These are phyloP conservation scores for Xiphorhynchus elegans DNA, from an alignment of 2,113 vertebrate species.

Conservation along the genomic window DNA sequence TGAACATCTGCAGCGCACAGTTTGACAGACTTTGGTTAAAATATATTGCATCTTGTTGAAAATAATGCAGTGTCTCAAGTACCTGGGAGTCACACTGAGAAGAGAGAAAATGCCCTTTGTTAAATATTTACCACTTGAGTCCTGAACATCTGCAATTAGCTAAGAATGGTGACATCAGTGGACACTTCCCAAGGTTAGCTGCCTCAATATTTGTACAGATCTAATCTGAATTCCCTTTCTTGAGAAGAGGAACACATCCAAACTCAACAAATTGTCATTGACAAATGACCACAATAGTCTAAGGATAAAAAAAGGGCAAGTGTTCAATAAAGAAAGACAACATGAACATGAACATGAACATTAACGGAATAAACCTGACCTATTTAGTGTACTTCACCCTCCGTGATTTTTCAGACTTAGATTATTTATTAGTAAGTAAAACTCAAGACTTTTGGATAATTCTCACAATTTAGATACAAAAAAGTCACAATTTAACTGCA, in stretches of 20 bases:
- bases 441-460: background rate
- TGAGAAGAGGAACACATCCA: constrained; percentile 21
- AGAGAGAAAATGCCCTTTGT: background rate
- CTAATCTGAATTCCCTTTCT: constrained; percentile 36
- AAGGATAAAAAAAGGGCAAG: constrained; percentile 42
- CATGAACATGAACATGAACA: background rate
- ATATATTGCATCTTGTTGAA: background rate
- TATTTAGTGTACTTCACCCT: background rate
- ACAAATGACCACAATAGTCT: constrained; percentile 38
- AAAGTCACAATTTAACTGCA: constrained; percentile 3
- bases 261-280: constrained; percentile 54
- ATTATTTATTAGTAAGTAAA: background rate
- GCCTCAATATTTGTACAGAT: constrained; percentile 39
- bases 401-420: background rate
- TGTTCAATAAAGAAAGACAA: constrained; percentile 15
- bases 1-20: background rate
- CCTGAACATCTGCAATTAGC: constrained; percentile 64
- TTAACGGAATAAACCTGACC: background rate
- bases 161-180: constrained; percentile 60
- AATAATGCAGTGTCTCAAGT: background rate
- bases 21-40: constrained; percentile 8
- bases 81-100: background rate
- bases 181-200: constrained; percentile 54
- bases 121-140: constrained; percentile 52
- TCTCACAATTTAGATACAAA: constrained; percentile 6